Percentiles rank a stretch among this genome's conserved stretches.
These are phyloP conservation scores for Pogoniulus pusillus DNA, from an alignment of 2,797 vertebrate genomes.

Conservation along the genomic window DNA sequence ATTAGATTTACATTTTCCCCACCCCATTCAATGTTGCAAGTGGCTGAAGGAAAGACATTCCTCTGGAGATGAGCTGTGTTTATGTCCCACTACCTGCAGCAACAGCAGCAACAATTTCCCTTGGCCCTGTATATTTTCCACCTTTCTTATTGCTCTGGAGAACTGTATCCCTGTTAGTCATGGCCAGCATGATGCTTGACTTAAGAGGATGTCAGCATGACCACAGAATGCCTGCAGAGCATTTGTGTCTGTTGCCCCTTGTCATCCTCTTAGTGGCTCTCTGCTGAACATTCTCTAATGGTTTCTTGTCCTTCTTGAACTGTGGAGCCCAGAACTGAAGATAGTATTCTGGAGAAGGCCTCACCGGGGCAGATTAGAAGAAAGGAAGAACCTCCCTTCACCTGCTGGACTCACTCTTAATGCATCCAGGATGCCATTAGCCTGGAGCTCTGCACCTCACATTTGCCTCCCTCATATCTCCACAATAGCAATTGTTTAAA, in stretches of 20 bases:
- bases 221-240: neutral
- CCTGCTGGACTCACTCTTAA: too few species aligned
- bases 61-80: neutral
- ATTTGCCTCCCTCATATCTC: neutral
- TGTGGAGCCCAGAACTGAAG: too few species aligned
- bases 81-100: neutral
- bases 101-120: neutral
- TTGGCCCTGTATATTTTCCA: neutral
- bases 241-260: too few species aligned
- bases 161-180: neutral
- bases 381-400: too few species aligned
- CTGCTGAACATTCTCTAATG: too few species aligned
- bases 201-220: rapidly evolving
- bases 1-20: neutral
- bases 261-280: too few species aligned
- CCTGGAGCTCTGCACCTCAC: rapidly evolving
- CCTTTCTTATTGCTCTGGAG: neutral
- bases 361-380: too few species aligned
- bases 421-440: too few species aligned
- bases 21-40: neutral
- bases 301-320: too few species aligned
- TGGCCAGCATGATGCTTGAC: neutral
- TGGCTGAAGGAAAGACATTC: neutral
- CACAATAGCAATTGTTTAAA: neutral
- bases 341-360: too few species aligned